These are phyloP conservation scores for Pterobdella sp. DNA, from an alignment of 2,888 invertebrate species.

Conservation along the genomic window DNA sequence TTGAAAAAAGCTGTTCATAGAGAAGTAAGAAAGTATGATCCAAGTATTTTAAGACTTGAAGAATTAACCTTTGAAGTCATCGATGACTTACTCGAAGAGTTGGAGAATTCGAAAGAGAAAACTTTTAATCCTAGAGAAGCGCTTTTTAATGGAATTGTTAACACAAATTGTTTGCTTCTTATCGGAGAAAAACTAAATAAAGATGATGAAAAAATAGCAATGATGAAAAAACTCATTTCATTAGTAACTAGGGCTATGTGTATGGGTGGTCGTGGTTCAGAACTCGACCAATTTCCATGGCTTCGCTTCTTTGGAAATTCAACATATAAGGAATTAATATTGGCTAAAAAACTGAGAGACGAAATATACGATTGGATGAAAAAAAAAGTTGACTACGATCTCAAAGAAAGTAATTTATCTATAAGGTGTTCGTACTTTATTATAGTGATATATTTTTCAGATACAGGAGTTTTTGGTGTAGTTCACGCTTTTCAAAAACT, in stretches of 20 bases:
- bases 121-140: slow-evolving; percentile 25
- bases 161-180: slow-evolving; percentile 29
- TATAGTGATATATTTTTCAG: neutral
- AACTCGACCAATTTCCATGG: slow-evolving; percentile 43
- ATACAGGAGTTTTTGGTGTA: slow-evolving; percentile 16
- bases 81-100: slow-evolving; percentile 25
- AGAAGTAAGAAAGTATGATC: slow-evolving; percentile 32
- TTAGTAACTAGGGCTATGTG: slow-evolving; percentile 31
- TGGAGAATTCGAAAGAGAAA: neutral
- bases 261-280: slow-evolving; percentile 36
- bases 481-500: slow-evolving; percentile 26
- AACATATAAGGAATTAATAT: slow-evolving; percentile 38
- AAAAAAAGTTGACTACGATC: slow-evolving; percentile 19
- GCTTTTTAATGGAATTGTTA: slow-evolving; percentile 26
- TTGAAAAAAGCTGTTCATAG: slow-evolving; percentile 26
- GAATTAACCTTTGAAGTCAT: slow-evolving; percentile 26
- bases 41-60: slow-evolving; percentile 26
- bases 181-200: slow-evolving; percentile 29
- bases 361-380: slow-evolving; percentile 31
- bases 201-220: slow-evolving; percentile 16
- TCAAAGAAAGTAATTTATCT: slow-evolving; percentile 5
- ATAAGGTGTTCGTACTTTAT: neutral
- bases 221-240: slow-evolving; percentile 23
- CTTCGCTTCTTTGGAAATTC: slow-evolving; percentile 36
- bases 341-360: slow-evolving; percentile 40